Evolutionary conservation across 2,888 invertebrate species (phyloP), one percentile per base, ranked within the genome.

Genomic region (Colletes collaris): DNA sequence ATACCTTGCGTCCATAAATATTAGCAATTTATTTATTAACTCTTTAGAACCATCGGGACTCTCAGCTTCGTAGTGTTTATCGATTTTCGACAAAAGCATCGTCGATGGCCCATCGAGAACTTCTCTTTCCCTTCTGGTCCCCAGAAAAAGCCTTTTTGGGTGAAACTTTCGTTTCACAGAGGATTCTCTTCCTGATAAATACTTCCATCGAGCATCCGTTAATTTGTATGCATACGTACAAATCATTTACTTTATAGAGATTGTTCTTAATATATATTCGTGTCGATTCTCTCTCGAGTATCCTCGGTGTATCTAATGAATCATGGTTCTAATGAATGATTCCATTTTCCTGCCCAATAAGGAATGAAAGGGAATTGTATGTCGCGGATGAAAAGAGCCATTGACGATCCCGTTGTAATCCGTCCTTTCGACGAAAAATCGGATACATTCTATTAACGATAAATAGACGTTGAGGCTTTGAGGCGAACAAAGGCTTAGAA

Each of bases 211-310:
- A 68, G 27, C n/a, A 68, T 53, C 46, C 27, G 27, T 27, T 68
- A 46, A 73, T 77, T 77, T 77, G 16, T 76, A 64, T 68, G 60
- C 44, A 63, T 60, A 60, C 76, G 49, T 73, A 56, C 35, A 56
- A 73, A 73, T 27, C 27, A 27, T 27, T 27, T 27, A 27, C 27
- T 27, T 27, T 27, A 27, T 2, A 27, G 27, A 27, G 27, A 27
- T 27, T 27, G 27, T 2, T 27, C 27, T 27, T 27, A 27, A 27
- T 27, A 27, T 27, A 27, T 27, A 27, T 27, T 27, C 27, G 27
- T 27, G 2, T 27, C 27, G 27, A 27, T 27, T 27, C 27, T 27
- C 27, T 40, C 40, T 40, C 40, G 40, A 40, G 40, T 16, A 16
- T 16, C 16, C 16, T 16, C 16, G 16, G 16, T 40, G 40, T 40